Conservation (phyloP, 1,140 invertebrate species). For the Pemphigus obesinymphae region DNA sequence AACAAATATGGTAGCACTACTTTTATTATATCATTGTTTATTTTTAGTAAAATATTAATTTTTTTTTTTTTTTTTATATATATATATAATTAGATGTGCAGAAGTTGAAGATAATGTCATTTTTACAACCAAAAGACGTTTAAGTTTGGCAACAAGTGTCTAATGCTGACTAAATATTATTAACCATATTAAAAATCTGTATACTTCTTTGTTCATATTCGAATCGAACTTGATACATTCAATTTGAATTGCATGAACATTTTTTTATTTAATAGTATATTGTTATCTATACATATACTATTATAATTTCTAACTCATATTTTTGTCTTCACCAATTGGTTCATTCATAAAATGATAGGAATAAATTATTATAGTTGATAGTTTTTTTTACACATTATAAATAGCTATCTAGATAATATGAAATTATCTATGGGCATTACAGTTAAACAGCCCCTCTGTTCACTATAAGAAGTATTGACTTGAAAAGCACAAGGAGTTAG, state of each 20-base stretch:
- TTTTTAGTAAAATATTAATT: too few relatives aligned
- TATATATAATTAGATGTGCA: not conserved
- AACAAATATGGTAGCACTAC: not conserved
- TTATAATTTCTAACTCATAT: not conserved
- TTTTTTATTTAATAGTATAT: not conserved
- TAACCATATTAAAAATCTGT: not conserved
- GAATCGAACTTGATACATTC: not conserved
- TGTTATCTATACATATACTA: not conserved
- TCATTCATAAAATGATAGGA: not conserved
- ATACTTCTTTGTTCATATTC: not conserved
- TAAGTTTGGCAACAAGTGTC: conserved; percentile 10
- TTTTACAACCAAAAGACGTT: not conserved
- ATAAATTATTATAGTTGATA: not conserved
- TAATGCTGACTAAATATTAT: not conserved
- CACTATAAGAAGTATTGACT: not conserved
- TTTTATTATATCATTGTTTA: not conserved
- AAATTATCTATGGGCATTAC: not conserved
- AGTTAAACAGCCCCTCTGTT: not conserved
- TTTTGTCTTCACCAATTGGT: not conserved
- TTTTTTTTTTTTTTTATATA: not conserved
- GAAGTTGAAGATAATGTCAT: not conserved
- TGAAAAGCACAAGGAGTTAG: not conserved
- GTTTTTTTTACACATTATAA: not conserved
- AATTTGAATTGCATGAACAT: not conserved
- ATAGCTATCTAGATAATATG: not conserved